phyloP scores from a whole-genome alignment of 2,888 invertebrate genomes.

The Augochlorella aurata region DNA sequence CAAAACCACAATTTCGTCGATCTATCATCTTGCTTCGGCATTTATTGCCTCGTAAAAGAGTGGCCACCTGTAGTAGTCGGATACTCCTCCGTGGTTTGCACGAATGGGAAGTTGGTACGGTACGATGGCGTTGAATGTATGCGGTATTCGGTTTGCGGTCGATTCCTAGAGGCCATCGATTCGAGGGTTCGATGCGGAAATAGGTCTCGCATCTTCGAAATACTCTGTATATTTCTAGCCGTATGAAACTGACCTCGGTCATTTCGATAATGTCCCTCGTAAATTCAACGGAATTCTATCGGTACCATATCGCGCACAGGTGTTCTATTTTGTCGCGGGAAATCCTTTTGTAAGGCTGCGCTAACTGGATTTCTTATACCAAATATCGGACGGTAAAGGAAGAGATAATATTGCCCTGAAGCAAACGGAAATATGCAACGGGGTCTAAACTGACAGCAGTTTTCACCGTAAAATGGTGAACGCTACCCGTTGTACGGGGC shows the following conservation, averaged over 20 bases:
- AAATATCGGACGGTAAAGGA: conserved; percentile 14
- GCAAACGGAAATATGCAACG: neutral
- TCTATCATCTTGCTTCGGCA: neutral
- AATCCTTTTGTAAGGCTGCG: neutral
- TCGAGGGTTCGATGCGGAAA: neutral
- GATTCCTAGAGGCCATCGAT: neutral
- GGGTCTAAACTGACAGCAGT: too few relatives aligned
- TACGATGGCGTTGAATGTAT: neutral
- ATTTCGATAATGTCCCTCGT: neutral
- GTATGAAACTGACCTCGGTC: neutral
- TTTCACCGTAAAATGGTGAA: too few relatives aligned
- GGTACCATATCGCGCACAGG: neutral
- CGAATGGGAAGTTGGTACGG: neutral
- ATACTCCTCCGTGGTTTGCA: neutral
- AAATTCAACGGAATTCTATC: neutral
- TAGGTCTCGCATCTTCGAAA: conserved; percentile 9
- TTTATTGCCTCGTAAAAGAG: neutral
- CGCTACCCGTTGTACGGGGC: too few relatives aligned
- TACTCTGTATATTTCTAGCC: neutral
- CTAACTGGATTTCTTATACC: conserved; percentile 27
- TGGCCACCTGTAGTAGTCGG: neutral
- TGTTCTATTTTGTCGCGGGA: neutral
- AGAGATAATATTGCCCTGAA: conserved; percentile 27
- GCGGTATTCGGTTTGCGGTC: neutral
- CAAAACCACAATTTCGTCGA: neutral